Evolutionary conservation across 1,140 invertebrate genomes (phyloP).

Genomic region (Octopus sinensis): DNA sequence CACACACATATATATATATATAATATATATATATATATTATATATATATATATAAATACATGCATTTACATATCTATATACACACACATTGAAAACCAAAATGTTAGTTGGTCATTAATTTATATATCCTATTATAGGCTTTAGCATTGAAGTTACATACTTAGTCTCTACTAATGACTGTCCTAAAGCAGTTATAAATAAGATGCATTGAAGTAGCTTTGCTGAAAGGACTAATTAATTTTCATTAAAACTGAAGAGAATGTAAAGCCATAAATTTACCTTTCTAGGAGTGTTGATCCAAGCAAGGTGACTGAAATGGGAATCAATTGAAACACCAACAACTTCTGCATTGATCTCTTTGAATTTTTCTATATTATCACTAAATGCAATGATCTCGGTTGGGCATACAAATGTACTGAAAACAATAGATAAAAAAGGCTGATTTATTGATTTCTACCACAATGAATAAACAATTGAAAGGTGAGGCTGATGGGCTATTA

Average conservation of each 20-base stretch:
- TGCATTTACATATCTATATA: background rate
- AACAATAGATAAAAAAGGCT: background rate
- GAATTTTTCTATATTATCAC: conserved; percentile 84
- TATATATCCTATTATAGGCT: too few relatives aligned
- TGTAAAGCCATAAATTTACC: conserved; percentile 29
- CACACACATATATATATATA: background rate
- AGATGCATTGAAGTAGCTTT: background rate
- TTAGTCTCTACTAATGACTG: too few relatives aligned
- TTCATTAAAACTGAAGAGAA: too few relatives aligned
- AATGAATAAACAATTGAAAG: background rate
- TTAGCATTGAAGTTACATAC: too few relatives aligned
- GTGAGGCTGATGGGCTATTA: background rate
- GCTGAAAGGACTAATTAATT: background rate
- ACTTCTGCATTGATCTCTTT: conserved; percentile 79
- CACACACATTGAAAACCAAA: too few relatives aligned
- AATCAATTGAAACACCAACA: conserved; percentile 79
- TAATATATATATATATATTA: too few relatives aligned
- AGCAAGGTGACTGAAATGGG: conserved; percentile 81
- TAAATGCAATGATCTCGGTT: conserved; percentile 96
- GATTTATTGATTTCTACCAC: too few relatives aligned
- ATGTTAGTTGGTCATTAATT: too few relatives aligned
- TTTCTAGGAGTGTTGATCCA: conserved; percentile 69
- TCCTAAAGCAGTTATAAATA: background rate
- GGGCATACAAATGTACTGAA: conserved; percentile 90
- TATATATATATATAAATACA: background rate